phyloP scores from a whole-genome alignment of 2,113 vertebrate species.

The Phyllostomus hastatus region DNA sequence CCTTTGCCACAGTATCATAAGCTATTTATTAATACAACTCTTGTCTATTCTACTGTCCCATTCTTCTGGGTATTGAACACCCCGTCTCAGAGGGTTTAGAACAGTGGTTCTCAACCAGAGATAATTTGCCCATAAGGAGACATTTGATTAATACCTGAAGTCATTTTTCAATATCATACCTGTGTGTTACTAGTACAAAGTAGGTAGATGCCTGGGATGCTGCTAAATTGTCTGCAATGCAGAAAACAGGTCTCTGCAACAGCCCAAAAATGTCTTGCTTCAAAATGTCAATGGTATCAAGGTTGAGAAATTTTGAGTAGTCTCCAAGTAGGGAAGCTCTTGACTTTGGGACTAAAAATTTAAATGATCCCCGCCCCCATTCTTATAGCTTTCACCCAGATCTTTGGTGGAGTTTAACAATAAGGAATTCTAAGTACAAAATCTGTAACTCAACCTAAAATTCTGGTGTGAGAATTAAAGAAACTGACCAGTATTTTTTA shows the following conservation, averaged over 20 bases:
- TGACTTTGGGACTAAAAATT: conserved; percentile 18
- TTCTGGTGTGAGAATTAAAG: not conserved
- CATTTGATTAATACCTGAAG: not conserved
- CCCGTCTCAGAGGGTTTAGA: not conserved
- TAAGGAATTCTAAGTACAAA: not conserved
- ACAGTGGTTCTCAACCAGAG: not conserved
- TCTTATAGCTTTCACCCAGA: not conserved
- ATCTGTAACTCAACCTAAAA: not conserved
- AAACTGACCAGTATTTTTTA: not conserved
- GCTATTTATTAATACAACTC: not conserved
- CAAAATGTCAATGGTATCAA: not conserved
- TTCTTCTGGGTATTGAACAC: not conserved
- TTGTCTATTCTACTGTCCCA: not conserved
- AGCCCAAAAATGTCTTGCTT: not conserved
- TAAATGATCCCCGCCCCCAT: not conserved
- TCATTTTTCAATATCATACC: not conserved
- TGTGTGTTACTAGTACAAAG: not conserved
- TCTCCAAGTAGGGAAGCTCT: not conserved
- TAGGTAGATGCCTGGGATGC: not conserved
- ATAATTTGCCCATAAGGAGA: not conserved
- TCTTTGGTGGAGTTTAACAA: not conserved
- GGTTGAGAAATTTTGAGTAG: not conserved
- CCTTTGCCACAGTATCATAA: not conserved
- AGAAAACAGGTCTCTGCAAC: not conserved
- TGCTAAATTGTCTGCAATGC: not conserved